These are phyloP conservation scores for Heliconius hortense DNA, from an alignment of 2,888 invertebrate genomes.

Conservation along the genomic window DNA sequence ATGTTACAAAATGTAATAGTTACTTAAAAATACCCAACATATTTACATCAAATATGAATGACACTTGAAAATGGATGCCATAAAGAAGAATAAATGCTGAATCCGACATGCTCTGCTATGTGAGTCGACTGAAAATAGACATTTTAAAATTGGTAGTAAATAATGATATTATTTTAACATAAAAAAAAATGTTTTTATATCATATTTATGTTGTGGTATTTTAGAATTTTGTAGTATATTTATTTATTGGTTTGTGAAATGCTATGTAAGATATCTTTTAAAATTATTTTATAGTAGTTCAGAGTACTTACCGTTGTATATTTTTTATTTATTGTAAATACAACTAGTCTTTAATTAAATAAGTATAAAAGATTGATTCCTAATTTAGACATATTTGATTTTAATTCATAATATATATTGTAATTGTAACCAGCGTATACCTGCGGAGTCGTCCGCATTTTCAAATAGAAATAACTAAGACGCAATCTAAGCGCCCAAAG, in stretches of 20 bases:
- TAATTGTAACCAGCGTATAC: too few relatives aligned
- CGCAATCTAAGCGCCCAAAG: too few relatives aligned
- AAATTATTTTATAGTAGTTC: background rate
- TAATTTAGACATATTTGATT: too few relatives aligned
- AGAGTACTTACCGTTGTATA: too few relatives aligned
- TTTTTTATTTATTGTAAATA: too few relatives aligned
- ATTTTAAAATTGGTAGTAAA: slow-evolving; percentile 1
- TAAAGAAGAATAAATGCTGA: slow-evolving; percentile 39
- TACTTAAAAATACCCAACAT: background rate
- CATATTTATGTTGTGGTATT: background rate
- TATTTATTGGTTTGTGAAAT: background rate
- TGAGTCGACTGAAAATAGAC: slow-evolving; percentile 53
- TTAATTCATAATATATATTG: too few relatives aligned
- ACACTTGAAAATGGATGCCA: slow-evolving; percentile 42
- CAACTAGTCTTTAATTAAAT: too few relatives aligned
- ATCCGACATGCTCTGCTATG: slow-evolving; percentile 74
- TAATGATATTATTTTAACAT: background rate
- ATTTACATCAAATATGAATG: slow-evolving; percentile 5
- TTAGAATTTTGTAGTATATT: background rate
- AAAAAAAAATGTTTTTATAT: background rate
- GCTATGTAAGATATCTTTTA: background rate
- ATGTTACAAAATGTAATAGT: background rate
- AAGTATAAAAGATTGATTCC: too few relatives aligned
- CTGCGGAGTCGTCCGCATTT: too few relatives aligned
- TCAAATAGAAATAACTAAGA: too few relatives aligned